Evolutionary conservation across 2,113 vertebrate species (phyloP), one percentile per base, ranked within the genome.

Genomic region (Mola mola): DNA sequence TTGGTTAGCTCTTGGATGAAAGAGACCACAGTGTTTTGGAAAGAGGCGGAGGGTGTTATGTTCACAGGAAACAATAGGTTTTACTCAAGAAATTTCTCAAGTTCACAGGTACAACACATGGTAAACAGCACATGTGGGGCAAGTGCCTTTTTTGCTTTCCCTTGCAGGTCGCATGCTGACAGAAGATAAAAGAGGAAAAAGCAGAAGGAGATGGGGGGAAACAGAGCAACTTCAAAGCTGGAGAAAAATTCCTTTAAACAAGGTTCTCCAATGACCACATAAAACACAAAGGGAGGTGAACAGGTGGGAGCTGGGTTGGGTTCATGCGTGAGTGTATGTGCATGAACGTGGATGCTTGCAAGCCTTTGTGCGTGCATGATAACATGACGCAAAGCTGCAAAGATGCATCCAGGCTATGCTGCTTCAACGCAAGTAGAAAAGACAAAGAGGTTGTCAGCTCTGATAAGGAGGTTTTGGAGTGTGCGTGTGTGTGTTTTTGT

Each of bases 231-330:
- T 91, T 92, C 91, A 93, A 92, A 92, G 90, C 72, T 29, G 72
- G 48, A 76, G 55, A 88, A 86, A 83, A 87, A 89, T 88, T 82
- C 88, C 82, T 92, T 88, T 88, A 83, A 90, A 88, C 70, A 71
- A n/a, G 59, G 72, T 75, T 81, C 90, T 89, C 88, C 42, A 69
- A 84, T 87, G 89, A 91, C 90, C 90, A 93, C 90, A 91, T 92
- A 90, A 93, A 93, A 93, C 78, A 74, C 52, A n/a, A 17, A 62
- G 70, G 75, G 81, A 47, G 66, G 59, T 10, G 21, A 72, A 52
- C 29, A 59, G 64, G 69, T 28, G 58, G 47, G 24, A 16, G 69
- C 48, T 17, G 41, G n/a, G 60, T n/a, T 57, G 20, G 31, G 55
- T 65, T 37, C 24, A 49, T 33, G 66, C 50, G 55, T 66, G 56